Base-by-base conservation (phyloP, 2,888 invertebrate species). In the Cactoblastis cactorum region DNA sequence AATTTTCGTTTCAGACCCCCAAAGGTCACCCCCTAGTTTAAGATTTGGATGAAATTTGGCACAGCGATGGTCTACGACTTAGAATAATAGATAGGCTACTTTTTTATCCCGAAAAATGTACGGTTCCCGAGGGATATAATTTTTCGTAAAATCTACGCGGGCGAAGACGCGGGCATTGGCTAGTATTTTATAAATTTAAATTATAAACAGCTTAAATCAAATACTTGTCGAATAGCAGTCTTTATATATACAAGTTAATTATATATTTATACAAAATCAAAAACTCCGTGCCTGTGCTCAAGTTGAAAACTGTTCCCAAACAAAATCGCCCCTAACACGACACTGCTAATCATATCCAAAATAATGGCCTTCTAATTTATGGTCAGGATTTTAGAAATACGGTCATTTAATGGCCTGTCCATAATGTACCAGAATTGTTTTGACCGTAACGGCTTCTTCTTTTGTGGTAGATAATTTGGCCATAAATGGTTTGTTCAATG, bases 341-440 rank as follows among this genome's bases (percentile, higher is more conserved):
- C 48, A 50, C 58, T 45, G 56, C 62, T 62, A 62, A 62, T 62
- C 61, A 59, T 59, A 56, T 56, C 48, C 52, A 58, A 58, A 58
- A 59, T 58, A 62, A 62, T 57, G 56, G 56, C 41, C 52, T 22
- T 49, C 35, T 58, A 62, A 59, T 62, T 62, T 61, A 57, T 56
- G 56, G 38, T 49, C 18, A 15, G 9, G 39, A 41, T 32, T 51
- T 41, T 48, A 54, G 33, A 60, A 53, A 58, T 59, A 62, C 55
- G 52, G 62, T 33, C 46, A 56, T 58, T 59, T 58, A 63, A 65
- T 65, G 62, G 61, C 53, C 51, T 55, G 58, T 59, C 58, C 52
- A 56, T 59, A 60, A 59, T 51, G 57, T n/a, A 56, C 28, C 45
- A 8, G 46, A 53, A 56, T 63, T 63, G 61, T 61, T 54, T 57